Base-by-base conservation (phyloP, 1,140 invertebrate species). In the Eufriesea mexicana region DNA sequence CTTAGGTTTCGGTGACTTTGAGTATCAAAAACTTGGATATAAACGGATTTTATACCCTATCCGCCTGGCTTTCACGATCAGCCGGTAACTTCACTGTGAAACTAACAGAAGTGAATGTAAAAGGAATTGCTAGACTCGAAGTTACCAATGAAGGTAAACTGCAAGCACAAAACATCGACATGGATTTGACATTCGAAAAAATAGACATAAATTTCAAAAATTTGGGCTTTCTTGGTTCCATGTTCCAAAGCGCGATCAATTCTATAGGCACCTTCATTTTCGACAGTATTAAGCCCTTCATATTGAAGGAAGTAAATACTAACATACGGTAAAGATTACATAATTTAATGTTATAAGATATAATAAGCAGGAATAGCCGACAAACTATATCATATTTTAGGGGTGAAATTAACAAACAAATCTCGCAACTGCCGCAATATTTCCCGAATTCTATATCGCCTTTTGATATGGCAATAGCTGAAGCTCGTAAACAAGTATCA, bases 381-480 rank as follows among this genome's bases (percentile, higher is more conserved):
- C 28, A 70, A n/a, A 35, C 18, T 54, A 7, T 5, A 28, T 35
- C 4, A 42, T 20, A 35, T 89, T 92, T 76, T 62, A 93, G 95
- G 78, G 94, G 93, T 8, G 94, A 95, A 86, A 93, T 95, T 12
- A 95, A 95, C 81, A 94, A 95, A 67, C 94, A 95, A 81, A 94
- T 95, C 78, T 93, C 92, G 0, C 90, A 96, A 86, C 91, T 97
- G 16, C 95, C 96, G 9, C 95, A 97, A 88, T 96, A 95, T 64
- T 97, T 98, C 88, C 97, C 97, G 0, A 98, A 98, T 92, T 98
- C 97, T 0, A 97, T 98, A 86, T 96, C 97, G 14, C 97, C 97
- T 0, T 94, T 98, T 66, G 97, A 98, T 88, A 97, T 97, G 95
- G 95, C 96, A 16, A 95, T 98, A 57, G 95, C 96, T 8, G 96